A percentile compares a stretch with the other conserved stretches of the same genome.
Evolutionary conservation across 2,113 vertebrate genomes (phyloP).

Genomic region (Maccullochella peelii): DNA sequence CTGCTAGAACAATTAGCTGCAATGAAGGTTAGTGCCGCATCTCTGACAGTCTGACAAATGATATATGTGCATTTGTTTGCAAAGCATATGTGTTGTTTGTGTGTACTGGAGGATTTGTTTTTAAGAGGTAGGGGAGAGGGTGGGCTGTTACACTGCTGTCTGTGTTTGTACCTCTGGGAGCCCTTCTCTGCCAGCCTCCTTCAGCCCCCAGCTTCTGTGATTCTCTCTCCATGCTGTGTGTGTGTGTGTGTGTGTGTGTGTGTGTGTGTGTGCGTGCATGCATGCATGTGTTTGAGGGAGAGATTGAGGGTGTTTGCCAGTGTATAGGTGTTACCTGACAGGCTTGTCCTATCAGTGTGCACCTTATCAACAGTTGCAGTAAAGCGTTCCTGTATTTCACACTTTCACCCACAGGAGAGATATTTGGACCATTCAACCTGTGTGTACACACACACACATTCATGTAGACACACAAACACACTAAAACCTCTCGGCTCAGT

Average conservation of each 20-base stretch:
- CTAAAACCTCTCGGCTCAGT: background rate
- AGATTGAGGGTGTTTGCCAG: slow-evolving; percentile 47
- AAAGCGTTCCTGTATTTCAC: slow-evolving; percentile 55
- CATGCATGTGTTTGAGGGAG: slow-evolving; percentile 9
- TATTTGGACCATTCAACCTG: slow-evolving; percentile 39
- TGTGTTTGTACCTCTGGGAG: slow-evolving; percentile 64
- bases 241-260: slow-evolving; percentile 17
- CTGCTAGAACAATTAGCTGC: slow-evolving; percentile 70
- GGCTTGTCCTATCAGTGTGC: slow-evolving; percentile 51
- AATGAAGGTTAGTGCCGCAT: slow-evolving; percentile 38
- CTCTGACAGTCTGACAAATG: slow-evolving; percentile 47
- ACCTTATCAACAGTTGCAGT: slow-evolving; percentile 60
- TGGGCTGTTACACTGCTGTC: slow-evolving; percentile 40
- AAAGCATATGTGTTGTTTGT: slow-evolving; percentile 64
- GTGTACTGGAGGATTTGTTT: slow-evolving; percentile 40
- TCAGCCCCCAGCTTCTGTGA: slow-evolving; percentile 54
- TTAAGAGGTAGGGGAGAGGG: slow-evolving; percentile 14
- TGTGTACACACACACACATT: background rate
- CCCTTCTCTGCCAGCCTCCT: slow-evolving; percentile 51
- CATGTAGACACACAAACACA: slow-evolving; percentile 32
- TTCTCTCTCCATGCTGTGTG: slow-evolving; percentile 25
- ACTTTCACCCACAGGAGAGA: slow-evolving; percentile 47
- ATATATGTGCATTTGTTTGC: slow-evolving; percentile 51
- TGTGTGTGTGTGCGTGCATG: slow-evolving; percentile 31
- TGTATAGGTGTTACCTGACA: slow-evolving; percentile 58